Evolutionary conservation across 1,140 invertebrate species (phyloP), one percentile per base, ranked within the genome.

Genomic region (Neuroterus valhalla): DNA sequence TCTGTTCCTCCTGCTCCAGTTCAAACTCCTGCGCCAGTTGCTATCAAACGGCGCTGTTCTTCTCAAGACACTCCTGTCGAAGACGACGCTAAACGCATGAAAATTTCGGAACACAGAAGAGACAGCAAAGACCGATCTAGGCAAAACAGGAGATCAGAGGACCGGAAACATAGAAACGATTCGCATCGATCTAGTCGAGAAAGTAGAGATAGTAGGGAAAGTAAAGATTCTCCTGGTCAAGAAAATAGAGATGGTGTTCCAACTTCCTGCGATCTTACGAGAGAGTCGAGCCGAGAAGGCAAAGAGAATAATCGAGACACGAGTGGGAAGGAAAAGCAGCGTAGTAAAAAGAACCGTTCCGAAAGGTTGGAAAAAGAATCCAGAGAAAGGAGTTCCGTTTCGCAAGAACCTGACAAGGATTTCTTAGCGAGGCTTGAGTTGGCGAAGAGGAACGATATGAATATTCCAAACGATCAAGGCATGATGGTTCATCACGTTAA

Each of bases 41-140:
- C 92, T 0, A 91, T 92, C 42, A 96, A 96, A 86, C 91, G 95
- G 50, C 92, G 95, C 68, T 92, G 95, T 72, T 95, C 95, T 66
- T 95, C 94, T 1, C 94, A 96, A 82, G 95, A 96, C 45, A 93
- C 94, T 52, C 91, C 90, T 45, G 72, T 89, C 1, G 92, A 92
- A 44, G 95, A 96, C 2, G 94, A 95, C 21, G 86, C 89, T 0
- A 96, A 96, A 81, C 93, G 94, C 72, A 91, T 92, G 77, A 95
- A 94, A 83, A 91, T 93, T 71, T 85, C 91, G 0, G 92, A 93
- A 5, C 90, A 91, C 77, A 89, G 94, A 38, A 91, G 94, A 44
- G 94, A 95, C 80, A 95, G 94, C 52, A 96, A 95, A 88, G 95
- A 96, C 72, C 91, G 91, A 76, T 84, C 87, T 6, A 83, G 89